phyloP scores from a whole-genome alignment of 2,888 invertebrate species.

The Alloplasta piceator region DNA sequence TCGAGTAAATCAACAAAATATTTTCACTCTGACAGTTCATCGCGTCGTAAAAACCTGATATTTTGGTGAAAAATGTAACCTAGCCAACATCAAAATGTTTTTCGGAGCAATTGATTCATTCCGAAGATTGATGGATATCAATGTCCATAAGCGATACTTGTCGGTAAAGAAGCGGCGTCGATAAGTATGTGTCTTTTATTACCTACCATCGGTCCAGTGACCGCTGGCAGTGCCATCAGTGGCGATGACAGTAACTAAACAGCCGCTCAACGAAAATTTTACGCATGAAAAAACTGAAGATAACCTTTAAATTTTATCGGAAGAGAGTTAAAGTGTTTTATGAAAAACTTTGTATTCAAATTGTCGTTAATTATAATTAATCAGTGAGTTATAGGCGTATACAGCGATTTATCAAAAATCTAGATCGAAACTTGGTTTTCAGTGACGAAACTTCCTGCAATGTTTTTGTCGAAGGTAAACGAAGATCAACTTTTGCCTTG shows the following conservation, averaged over 20 bases:
- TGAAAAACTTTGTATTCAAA: background rate
- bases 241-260: background rate
- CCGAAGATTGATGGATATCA: background rate
- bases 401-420: background rate
- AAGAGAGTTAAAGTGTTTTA: background rate
- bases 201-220: background rate
- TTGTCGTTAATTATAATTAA: background rate
- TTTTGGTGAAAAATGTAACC: constrained; percentile 15
- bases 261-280: background rate
- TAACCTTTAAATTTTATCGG: background rate
- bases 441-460: constrained; percentile 21
- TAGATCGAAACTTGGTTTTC: constrained; percentile 1
- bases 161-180: background rate
- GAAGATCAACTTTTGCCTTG: background rate
- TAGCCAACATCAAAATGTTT: constrained; percentile 4
- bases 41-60: constrained; percentile 1
- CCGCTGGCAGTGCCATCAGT: background rate
- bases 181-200: background rate
- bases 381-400: background rate
- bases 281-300: background rate
- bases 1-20: constrained; percentile 22
- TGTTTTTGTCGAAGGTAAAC: constrained; percentile 62
- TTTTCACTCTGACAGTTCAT: constrained; percentile 46
- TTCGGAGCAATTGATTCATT: background rate
- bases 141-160: no score